These are phyloP conservation scores for Silurus aristotelis DNA, from an alignment of 2,797 vertebrate species.

Conservation along the genomic window DNA sequence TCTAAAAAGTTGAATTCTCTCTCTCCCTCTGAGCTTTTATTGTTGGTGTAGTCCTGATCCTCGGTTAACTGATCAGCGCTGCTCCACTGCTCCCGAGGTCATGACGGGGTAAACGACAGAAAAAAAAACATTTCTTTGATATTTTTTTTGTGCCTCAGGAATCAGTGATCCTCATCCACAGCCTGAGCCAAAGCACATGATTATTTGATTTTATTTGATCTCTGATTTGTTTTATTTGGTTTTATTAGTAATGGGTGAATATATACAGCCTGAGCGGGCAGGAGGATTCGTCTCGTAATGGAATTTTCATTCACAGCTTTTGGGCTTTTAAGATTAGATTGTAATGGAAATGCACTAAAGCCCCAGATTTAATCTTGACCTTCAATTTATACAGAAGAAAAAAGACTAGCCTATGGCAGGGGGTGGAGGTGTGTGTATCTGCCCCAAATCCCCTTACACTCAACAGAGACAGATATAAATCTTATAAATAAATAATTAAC, in stretches of 20 bases:
- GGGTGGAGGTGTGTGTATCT: background rate
- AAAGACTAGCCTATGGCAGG: background rate
- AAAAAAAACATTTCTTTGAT: background rate
- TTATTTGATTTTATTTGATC: background rate
- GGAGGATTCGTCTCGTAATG: background rate
- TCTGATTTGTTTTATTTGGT: background rate
- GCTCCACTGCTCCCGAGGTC: background rate
- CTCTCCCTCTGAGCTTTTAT: background rate
- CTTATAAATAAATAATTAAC: too few relatives aligned
- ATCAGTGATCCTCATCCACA: background rate
- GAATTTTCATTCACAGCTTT: background rate
- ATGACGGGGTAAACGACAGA: background rate
- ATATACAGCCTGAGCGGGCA: background rate
- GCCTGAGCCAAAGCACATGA: background rate
- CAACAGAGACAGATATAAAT: background rate
- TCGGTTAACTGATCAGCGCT: background rate
- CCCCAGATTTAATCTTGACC: background rate
- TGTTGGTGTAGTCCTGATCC: background rate
- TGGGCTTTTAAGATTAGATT: background rate
- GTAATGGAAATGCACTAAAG: background rate
- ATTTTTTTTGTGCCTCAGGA: background rate
- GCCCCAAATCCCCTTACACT: background rate
- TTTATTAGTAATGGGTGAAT: background rate
- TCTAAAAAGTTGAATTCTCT: background rate
- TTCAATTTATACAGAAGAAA: background rate